phyloP scores from a whole-genome alignment of 2,888 invertebrate species.

The Eupelmus urozonus region DNA sequence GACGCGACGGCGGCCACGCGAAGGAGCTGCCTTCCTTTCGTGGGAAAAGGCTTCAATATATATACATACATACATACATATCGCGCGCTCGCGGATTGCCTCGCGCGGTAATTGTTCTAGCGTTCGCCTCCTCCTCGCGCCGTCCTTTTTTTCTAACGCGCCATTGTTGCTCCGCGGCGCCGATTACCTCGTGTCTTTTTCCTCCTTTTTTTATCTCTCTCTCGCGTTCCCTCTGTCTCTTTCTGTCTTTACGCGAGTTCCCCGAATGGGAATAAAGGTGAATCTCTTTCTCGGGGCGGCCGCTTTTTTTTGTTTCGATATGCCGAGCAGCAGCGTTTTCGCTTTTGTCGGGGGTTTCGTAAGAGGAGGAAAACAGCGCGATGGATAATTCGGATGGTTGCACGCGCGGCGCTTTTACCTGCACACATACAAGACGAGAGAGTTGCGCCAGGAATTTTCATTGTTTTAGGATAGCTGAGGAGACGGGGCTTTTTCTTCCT shows the following conservation, averaged over 20 bases:
- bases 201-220: constrained; percentile 1
- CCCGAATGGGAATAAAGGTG: constrained; percentile 49
- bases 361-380: constrained; percentile 35
- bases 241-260: constrained; percentile 20
- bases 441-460: constrained; percentile 49
- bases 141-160: constrained; percentile 32
- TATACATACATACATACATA: not conserved
- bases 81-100: constrained; percentile 22
- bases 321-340: constrained; percentile 42
- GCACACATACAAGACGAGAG: constrained; percentile 35
- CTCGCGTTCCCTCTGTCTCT: not conserved
- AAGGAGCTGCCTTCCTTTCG: constrained; percentile 16
- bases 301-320: constrained; percentile 22
- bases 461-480: constrained; percentile 10
- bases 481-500: constrained; percentile 37
- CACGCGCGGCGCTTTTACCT: constrained; percentile 33
- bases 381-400: constrained; percentile 27
- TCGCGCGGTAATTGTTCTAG: constrained; percentile 40
- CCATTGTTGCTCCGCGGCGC: constrained; percentile 30
- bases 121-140: constrained; percentile 8
- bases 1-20: constrained; percentile 33
- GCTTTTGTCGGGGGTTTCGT: constrained; percentile 53
- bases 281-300: constrained; percentile 15
- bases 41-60: constrained; percentile 47
- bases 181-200: constrained; percentile 23